Base-by-base conservation (phyloP, 2,113 vertebrate species). In the Carettochelys insculpta region DNA sequence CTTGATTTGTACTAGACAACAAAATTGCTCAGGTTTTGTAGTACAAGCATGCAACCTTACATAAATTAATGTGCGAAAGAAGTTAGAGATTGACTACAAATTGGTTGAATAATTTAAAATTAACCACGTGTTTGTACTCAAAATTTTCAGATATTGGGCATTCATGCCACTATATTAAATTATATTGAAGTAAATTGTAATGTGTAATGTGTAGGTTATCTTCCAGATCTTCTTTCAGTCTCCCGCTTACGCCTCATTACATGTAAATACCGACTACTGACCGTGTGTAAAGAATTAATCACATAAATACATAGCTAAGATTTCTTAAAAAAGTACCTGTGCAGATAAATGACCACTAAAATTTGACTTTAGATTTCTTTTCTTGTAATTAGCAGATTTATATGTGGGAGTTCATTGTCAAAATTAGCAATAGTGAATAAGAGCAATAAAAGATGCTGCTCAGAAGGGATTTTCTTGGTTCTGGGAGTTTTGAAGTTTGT, bases 341-440 rank as follows among this genome's bases (percentile, higher is more conserved):
- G 8, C 13, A 43, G 41, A 45, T 45, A 75, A 27, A 73, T 58
- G 43, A 27, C 75, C 47, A 43, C 25, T 77, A 45, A 45, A 45
- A 75, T 45, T 12, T 45, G 25, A 45, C 11, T 75, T 75, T 45
- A 75, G 71, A 22, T 85, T 91, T 89, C 16, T 77, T 89, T 84
- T 27, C 10, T 85, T 16, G 73, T 86, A 38, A 54, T 91, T 80
- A 81, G 34, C 68, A 2, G 71, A 68, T 94, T 41, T 54, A n/a
- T 31, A 80, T 54, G 10, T 85, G n/a, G 45, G 86, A 53, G 76
- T 52, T 80, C 31, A 3, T 52, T 84, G 51, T 19, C 27, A 78
- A 93, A 86, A 75, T n/a, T 51, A 25, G 85, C 89, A 80, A 71
- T 76, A 71, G 48, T 94, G 71, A 88, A 65, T 83, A 85, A 85